A percentile compares a stretch with the other conserved stretches of the same genome.
These are phyloP conservation scores for Picathartes gymnocephalus DNA, from an alignment of 2,113 vertebrate species.

Conservation along the genomic window DNA sequence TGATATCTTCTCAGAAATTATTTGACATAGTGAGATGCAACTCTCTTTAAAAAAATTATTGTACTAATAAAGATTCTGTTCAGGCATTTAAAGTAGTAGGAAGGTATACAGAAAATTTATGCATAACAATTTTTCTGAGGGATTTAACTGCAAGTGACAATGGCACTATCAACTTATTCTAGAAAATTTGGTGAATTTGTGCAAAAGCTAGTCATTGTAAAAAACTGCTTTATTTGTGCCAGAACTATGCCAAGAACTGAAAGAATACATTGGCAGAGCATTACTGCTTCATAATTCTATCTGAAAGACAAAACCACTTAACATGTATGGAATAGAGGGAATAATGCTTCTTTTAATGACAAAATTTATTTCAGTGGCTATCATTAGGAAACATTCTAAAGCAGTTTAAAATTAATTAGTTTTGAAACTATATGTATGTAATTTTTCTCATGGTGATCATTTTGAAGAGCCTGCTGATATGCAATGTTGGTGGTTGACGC, in stretches of 20 bases:
- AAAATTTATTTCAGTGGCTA: not conserved
- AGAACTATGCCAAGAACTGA: not conserved
- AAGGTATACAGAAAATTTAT: not conserved
- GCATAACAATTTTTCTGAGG: not conserved
- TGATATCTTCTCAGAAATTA: not conserved
- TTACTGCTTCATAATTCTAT: not conserved
- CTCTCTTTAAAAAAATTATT: not conserved
- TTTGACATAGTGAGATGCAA: not conserved
- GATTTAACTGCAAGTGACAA: not conserved
- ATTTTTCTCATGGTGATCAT: not conserved
- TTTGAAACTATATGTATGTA: not conserved
- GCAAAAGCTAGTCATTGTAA: not conserved
- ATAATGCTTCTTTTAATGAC: not conserved
- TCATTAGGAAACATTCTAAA: not conserved
- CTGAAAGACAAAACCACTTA: not conserved
- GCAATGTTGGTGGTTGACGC: not conserved
- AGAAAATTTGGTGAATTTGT: not conserved
- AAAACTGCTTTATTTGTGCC: not conserved
- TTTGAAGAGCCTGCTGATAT: not conserved
- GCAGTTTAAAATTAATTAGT: not conserved
- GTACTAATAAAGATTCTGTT: not conserved
- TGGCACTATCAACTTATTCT: not conserved
- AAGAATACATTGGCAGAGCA: not conserved
- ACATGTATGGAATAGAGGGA: not conserved
- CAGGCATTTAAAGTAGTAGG: not conserved